Conservation (phyloP, 37 sponge, comb jelly and placozoan genomes). For the Mnemiopsis leidyi region DNA sequence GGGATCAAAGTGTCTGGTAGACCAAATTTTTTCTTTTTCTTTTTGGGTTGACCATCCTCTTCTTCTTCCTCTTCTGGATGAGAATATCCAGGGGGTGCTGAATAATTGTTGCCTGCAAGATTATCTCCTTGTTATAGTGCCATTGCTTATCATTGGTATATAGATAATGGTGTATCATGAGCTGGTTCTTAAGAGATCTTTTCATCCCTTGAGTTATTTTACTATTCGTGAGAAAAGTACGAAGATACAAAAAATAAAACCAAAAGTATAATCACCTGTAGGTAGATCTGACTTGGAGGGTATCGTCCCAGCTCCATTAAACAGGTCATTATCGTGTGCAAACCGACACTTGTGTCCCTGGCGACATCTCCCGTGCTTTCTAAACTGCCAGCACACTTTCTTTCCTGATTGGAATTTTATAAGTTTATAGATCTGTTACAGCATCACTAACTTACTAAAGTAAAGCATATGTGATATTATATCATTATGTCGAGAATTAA, state of each 20-base stretch:
- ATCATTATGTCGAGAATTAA: too few species aligned
- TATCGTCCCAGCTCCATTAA: constrained; percentile 47
- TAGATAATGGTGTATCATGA: too few species aligned
- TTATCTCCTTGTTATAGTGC: neutral
- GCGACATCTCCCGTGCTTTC: constrained; percentile 44
- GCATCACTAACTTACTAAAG: too few species aligned
- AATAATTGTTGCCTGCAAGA: neutral
- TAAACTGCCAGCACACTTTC: constrained; percentile 59
- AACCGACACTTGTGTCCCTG: constrained; percentile 57
- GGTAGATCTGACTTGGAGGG: neutral
- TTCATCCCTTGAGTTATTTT: too few species aligned
- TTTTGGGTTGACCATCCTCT: neutral
- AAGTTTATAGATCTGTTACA: too few species aligned
- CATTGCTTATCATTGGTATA: too few species aligned
- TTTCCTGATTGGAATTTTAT: too few species aligned
- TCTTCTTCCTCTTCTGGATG: constrained; percentile 7
- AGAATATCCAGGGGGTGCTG: constrained; percentile 31
- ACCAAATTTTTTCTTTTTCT: constrained; percentile 40
- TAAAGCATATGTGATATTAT: too few species aligned
- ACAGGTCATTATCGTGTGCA: constrained; percentile 61
- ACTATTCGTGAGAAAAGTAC: too few species aligned
- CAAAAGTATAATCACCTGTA: too few species aligned
- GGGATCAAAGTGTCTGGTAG: constrained; percentile 37
- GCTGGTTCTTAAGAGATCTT: too few species aligned
- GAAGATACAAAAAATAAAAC: too few species aligned